These are phyloP conservation scores for Ginglymostoma cirratum DNA, from an alignment of 2,113 vertebrate genomes.

Conservation along the genomic window DNA sequence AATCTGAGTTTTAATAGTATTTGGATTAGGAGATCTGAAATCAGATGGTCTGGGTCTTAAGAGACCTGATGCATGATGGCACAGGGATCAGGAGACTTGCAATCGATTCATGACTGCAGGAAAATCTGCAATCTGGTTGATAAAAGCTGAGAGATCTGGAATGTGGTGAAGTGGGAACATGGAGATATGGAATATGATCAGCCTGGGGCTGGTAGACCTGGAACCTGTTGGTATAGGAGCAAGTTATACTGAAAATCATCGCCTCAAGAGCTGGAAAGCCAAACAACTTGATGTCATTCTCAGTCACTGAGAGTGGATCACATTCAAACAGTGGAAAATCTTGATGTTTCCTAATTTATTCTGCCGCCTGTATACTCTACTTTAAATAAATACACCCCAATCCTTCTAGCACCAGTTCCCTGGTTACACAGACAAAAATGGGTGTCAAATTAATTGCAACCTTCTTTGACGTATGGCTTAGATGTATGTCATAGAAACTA, in stretches of 20 bases:
- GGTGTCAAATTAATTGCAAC: background rate
- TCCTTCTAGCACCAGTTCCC: background rate
- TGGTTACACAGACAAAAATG: background rate
- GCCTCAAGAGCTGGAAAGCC: background rate
- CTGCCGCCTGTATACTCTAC: background rate
- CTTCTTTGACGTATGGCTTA: background rate
- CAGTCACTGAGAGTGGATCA: background rate
- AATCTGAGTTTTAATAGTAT: background rate
- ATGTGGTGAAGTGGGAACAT: background rate
- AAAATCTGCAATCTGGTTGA: background rate
- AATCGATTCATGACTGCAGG: background rate
- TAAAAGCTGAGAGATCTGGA: background rate
- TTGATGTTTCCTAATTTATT: constrained; percentile 16
- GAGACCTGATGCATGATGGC: background rate
- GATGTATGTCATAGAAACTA: background rate
- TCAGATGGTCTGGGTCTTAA: background rate
- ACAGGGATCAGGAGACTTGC: background rate
- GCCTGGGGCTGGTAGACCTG: background rate
- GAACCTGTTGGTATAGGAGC: no score
- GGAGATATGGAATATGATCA: no score
- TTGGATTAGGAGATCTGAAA: background rate
- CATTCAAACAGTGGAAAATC: background rate
- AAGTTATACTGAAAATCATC: background rate
- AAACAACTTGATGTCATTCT: background rate
- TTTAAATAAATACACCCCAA: constrained; percentile 13